phyloP scores from a whole-genome alignment of 2,113 vertebrate genomes.

The Perognathus longimembris region DNA sequence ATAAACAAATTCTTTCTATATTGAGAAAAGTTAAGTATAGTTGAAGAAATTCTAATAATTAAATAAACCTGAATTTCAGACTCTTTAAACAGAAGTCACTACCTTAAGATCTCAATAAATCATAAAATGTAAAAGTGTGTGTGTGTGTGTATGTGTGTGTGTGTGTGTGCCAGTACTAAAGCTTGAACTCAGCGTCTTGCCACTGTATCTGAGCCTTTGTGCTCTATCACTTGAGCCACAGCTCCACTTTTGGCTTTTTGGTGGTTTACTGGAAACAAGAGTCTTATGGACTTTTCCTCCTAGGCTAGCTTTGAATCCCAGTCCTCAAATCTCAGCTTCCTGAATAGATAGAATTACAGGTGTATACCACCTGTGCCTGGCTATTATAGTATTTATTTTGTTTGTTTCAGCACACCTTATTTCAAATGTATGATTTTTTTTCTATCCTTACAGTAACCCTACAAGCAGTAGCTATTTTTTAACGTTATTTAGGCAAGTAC shows the following conservation, averaged over 20 bases:
- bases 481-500: conserved; percentile 14
- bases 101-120: conserved; percentile 37
- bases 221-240: too few species aligned
- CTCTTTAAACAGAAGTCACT: conserved; percentile 21
- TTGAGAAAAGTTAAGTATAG: not conserved
- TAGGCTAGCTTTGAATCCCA: too few species aligned
- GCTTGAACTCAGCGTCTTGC: too few species aligned
- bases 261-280: too few species aligned
- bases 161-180: too few species aligned
- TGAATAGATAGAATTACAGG: too few species aligned
- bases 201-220: too few species aligned
- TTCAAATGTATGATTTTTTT: conserved; percentile 15
- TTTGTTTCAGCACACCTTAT: not conserved
- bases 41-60: not conserved
- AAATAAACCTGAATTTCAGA: conserved; percentile 20
- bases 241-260: too few species aligned
- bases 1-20: conserved; percentile 5
- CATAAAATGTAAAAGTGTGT: not conserved
- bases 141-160: too few species aligned
- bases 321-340: too few species aligned
- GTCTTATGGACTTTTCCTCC: too few species aligned
- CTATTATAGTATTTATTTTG: not conserved
- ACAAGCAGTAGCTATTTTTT: conserved; percentile 35
- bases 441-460: not conserved
- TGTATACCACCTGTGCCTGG: too few species aligned